Evolutionary conservation across 2,113 vertebrate species (phyloP).

Genomic region (Hemiprocne comata): DNA sequence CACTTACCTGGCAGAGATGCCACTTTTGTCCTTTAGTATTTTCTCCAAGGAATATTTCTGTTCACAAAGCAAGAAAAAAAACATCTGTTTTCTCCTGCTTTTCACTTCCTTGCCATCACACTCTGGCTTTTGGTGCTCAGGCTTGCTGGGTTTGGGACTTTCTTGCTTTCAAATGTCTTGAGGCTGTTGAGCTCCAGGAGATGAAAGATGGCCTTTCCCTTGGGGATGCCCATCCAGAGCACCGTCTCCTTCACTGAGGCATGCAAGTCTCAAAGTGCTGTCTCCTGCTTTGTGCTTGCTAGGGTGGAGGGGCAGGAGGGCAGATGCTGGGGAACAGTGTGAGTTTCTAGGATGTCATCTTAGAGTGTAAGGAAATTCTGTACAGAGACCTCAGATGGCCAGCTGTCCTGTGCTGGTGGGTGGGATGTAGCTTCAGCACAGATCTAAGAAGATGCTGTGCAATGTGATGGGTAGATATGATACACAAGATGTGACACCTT

Average conservation of each 20-base stretch:
- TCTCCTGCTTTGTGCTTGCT: neutral
- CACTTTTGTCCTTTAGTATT: neutral
- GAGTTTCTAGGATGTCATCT: neutral
- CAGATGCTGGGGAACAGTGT: neutral
- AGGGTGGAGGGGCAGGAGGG: neutral
- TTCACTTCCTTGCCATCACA: neutral
- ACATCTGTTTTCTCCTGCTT: neutral
- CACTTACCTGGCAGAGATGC: neutral
- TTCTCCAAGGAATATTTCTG: neutral
- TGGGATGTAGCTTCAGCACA: neutral
- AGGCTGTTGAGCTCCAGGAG: neutral
- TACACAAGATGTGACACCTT: neutral
- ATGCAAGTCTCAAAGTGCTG: neutral
- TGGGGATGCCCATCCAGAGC: neutral
- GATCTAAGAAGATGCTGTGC: neutral
- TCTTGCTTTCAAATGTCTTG: neutral
- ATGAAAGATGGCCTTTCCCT: conserved; percentile 30
- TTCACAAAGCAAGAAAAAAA: neutral
- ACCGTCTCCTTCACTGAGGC: neutral
- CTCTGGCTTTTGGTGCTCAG: neutral
- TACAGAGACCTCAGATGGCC: neutral
- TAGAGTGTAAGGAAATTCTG: neutral
- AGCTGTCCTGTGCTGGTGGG: rapidly evolving
- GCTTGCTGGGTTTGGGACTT: neutral
- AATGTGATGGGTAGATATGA: neutral